These are phyloP conservation scores for Odontamblyopus rebecca DNA, from an alignment of 2,797 vertebrate genomes.

Conservation along the genomic window DNA sequence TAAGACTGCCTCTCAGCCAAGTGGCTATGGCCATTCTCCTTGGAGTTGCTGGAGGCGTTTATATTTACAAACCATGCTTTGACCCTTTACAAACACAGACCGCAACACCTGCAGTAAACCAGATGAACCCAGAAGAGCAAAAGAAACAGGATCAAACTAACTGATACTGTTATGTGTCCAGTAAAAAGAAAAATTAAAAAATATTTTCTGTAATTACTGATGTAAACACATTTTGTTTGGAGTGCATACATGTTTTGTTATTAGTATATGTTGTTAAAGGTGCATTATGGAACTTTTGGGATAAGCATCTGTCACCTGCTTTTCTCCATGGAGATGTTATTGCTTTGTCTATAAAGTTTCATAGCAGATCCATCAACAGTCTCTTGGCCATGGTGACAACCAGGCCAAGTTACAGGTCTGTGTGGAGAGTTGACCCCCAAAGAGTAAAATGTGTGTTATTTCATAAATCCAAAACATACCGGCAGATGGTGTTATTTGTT, in stretches of 20 bases:
- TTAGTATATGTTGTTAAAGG: too few species aligned
- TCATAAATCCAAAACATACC: background rate
- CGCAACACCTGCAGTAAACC: background rate
- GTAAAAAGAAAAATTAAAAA: constrained; percentile 5
- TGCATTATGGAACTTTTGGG: background rate
- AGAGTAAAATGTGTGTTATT: background rate
- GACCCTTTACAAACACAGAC: constrained; percentile 48
- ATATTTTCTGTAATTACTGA: background rate
- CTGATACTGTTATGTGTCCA: constrained; percentile 12
- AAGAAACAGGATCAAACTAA: constrained; percentile 39
- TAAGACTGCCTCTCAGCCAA: constrained; percentile 76
- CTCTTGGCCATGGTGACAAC: background rate
- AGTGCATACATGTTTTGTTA: background rate
- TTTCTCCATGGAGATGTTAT: background rate
- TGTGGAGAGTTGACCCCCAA: too few species aligned
- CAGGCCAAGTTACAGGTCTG: background rate
- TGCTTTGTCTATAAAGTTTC: background rate
- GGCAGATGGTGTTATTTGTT: too few species aligned
- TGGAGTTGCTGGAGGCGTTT: constrained; percentile 85
- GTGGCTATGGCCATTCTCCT: constrained; percentile 73
- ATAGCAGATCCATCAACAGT: background rate
- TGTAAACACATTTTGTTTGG: background rate
- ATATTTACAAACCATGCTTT: constrained; percentile 87
- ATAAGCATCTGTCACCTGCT: background rate
- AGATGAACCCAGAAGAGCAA: constrained; percentile 40